phyloP scores from a whole-genome alignment of 2,797 vertebrate species.

The Eulemur coronatus region DNA sequence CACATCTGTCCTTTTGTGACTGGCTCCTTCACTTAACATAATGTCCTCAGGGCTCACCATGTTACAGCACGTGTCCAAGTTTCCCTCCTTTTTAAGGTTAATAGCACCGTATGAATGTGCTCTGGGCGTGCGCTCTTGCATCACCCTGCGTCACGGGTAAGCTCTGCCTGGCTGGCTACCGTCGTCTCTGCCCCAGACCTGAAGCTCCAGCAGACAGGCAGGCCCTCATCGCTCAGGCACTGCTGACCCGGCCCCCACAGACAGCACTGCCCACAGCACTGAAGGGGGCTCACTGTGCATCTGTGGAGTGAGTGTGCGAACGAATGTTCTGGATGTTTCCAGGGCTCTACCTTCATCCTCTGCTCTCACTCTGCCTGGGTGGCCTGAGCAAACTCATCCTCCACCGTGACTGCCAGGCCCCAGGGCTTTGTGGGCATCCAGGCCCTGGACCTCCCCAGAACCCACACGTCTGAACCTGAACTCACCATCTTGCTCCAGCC shows the following conservation, averaged over 20 bases:
- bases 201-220: background rate
- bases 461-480: background rate
- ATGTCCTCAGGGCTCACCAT: background rate
- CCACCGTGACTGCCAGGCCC: background rate
- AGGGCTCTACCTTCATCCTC: background rate
- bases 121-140: background rate
- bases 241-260: background rate
- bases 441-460: background rate
- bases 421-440: background rate
- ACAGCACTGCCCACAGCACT: background rate
- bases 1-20: background rate
- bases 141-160: accelerated
- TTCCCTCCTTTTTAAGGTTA: background rate
- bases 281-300: background rate
- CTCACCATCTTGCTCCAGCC: background rate
- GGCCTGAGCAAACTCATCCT: background rate
- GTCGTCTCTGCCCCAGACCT: background rate
- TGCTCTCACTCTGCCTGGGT: background rate
- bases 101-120: too few relatives aligned
- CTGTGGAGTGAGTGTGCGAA: background rate
- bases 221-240: background rate
- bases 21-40: background rate
- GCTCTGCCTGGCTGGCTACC: background rate
- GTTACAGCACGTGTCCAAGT: background rate
- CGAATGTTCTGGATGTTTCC: background rate